phyloP scores from a whole-genome alignment of 2,888 invertebrate genomes.

The Andrena flavipes region DNA sequence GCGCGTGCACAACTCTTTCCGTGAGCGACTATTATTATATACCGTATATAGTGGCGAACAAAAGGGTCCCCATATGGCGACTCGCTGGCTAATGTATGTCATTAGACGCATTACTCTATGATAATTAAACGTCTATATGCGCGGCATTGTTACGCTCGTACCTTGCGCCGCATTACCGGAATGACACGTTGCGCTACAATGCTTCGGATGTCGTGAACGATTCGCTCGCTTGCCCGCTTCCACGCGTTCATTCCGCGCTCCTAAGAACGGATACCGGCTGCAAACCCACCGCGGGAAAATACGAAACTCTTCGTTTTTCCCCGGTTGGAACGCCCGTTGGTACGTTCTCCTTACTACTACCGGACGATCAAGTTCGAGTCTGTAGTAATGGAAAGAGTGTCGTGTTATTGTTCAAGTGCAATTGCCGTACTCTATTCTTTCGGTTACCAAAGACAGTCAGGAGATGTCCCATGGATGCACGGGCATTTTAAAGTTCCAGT shows the following conservation, averaged over 20 bases:
- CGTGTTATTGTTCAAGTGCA: too few relatives aligned
- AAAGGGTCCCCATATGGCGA: conserved; percentile 84
- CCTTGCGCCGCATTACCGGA: conserved; percentile 83
- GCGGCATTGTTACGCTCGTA: conserved; percentile 83
- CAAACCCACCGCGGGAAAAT: conserved; percentile 47
- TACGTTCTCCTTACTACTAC: not conserved
- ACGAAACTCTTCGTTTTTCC: conserved; percentile 22
- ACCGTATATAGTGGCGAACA: conserved; percentile 78
- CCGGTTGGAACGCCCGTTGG: not conserved
- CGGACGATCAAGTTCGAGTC: too few relatives aligned
- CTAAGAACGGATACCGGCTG: conserved; percentile 18
- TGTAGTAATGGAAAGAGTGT: too few relatives aligned
- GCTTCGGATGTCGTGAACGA: conserved; percentile 83
- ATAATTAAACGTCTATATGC: conserved; percentile 84
- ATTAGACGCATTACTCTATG: conserved; percentile 85
- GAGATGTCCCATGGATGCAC: too few relatives aligned
- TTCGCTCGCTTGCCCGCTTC: conserved; percentile 70
- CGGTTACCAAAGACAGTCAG: too few relatives aligned
- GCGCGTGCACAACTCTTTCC: conserved; percentile 83
- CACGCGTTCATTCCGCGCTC: conserved; percentile 63
- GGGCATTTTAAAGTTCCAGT: too few relatives aligned
- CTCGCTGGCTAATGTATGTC: conserved; percentile 83
- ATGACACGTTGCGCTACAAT: conserved; percentile 84
- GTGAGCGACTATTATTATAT: conserved; percentile 83
- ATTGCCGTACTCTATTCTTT: too few relatives aligned